These are phyloP conservation scores for Cavia aperea DNA, from an alignment of 2,113 vertebrate species.

Conservation along the genomic window DNA sequence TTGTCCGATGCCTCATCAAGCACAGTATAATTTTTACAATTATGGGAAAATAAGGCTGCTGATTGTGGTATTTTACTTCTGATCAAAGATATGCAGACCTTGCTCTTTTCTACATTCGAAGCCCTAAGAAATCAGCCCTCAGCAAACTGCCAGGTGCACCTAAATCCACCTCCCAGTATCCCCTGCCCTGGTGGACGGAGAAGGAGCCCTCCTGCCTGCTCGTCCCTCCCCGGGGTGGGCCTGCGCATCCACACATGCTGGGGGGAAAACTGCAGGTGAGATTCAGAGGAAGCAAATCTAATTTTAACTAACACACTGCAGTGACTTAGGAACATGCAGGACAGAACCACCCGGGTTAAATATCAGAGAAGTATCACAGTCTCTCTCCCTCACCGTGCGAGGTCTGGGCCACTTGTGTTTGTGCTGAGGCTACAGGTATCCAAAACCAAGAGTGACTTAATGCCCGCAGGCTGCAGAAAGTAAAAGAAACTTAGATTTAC, in stretches of 20 bases:
- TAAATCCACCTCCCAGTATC: too few relatives aligned
- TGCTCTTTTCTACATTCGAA: neutral
- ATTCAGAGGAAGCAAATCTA: neutral
- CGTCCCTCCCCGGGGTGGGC: fast-evolving
- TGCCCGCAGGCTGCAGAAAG: neutral
- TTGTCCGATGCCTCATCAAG: neutral
- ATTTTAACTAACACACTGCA: too few relatives aligned
- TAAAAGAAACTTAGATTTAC: neutral
- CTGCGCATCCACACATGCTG: fast-evolving
- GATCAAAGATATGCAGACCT: neutral
- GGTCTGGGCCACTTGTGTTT: neutral
- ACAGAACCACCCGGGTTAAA: neutral
- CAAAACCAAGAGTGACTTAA: neutral
- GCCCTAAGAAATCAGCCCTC: neutral
- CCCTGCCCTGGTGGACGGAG: neutral
- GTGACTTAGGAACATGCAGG: neutral
- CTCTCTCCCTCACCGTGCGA: neutral
- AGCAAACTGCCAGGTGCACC: neutral
- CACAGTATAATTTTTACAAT: neutral
- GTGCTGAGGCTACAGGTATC: neutral
- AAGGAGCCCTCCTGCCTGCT: neutral
- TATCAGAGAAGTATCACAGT: fast-evolving
- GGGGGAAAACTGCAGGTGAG: neutral
- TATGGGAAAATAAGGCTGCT: neutral
- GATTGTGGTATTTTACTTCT: neutral